These are phyloP conservation scores for Romanomermis culicivorax DNA, from an alignment of 2,888 invertebrate species.

Conservation along the genomic window DNA sequence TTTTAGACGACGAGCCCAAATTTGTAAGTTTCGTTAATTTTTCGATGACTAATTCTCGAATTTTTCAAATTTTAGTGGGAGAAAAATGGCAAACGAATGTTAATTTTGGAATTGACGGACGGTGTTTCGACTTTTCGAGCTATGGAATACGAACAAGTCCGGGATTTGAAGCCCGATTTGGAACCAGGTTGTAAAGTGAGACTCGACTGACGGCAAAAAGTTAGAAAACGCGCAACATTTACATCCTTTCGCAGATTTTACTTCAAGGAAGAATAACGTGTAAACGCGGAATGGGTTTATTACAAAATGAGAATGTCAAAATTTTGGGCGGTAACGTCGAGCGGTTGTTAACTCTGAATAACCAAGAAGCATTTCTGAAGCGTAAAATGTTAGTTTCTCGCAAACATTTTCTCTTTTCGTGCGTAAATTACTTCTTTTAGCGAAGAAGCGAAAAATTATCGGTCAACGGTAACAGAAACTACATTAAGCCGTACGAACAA, in stretches of 20 bases:
- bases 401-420: background rate
- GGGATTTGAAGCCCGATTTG: conserved; percentile 24
- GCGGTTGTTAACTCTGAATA: background rate
- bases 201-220: background rate
- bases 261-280: background rate
- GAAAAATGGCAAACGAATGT: conserved; percentile 40
- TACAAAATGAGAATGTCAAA: background rate
- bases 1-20: background rate
- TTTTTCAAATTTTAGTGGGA: conserved; percentile 38
- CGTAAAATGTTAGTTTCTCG: background rate
- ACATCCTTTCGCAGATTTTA: background rate
- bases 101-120: conserved; percentile 50
- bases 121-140: conserved; percentile 47
- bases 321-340: conserved; percentile 1
- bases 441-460: too few relatives aligned
- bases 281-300: background rate
- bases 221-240: too few relatives aligned
- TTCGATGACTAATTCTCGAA: too few relatives aligned
- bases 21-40: background rate
- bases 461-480: too few relatives aligned
- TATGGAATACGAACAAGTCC: conserved; percentile 45
- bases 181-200: conserved; percentile 33
- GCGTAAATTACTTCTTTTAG: too few relatives aligned
- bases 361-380: background rate
- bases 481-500: too few relatives aligned